Percentiles rank a stretch among this genome's conserved stretches.
Evolutionary conservation across 2,797 vertebrate genomes (phyloP).

Genomic region (Microctenopoma steveboyesi): DNA sequence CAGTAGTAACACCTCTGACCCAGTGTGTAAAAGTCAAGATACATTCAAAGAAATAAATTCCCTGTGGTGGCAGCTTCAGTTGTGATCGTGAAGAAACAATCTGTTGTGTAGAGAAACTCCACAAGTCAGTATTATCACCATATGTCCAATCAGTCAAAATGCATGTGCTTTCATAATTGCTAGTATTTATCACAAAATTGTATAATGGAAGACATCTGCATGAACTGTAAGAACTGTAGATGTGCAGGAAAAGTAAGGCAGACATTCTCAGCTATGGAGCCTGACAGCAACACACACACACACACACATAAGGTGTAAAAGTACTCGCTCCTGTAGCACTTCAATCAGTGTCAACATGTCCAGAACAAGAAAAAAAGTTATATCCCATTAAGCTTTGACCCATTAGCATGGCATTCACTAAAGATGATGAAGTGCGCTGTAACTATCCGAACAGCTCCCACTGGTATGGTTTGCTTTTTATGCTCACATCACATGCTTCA

Average conservation of each 20-base stretch:
- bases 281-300: background rate
- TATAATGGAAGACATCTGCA: background rate
- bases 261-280: background rate
- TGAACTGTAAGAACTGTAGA: background rate
- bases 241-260: background rate
- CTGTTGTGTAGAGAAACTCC: background rate
- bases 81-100: background rate
- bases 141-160: background rate
- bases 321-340: slow-evolving; percentile 3
- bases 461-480: slow-evolving; percentile 61
- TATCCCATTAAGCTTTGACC: slow-evolving; percentile 50
- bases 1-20: slow-evolving; percentile 1
- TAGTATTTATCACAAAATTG: background rate
- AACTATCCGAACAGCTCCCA: slow-evolving; percentile 66
- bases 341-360: slow-evolving; percentile 49
- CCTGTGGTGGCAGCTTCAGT: background rate
- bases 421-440: slow-evolving; percentile 66
- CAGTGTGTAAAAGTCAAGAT: background rate
- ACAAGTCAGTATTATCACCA: background rate
- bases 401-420: slow-evolving; percentile 65
- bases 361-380: slow-evolving; percentile 42
- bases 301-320: slow-evolving; percentile 2
- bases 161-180: background rate
- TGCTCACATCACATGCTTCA: slow-evolving; percentile 72
- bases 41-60: slow-evolving; percentile 7